Percentiles rank a stretch among this genome's conserved stretches.
Conservation (phyloP, 2,888 invertebrate species). For the Listrodromus nycthemerus region DNA sequence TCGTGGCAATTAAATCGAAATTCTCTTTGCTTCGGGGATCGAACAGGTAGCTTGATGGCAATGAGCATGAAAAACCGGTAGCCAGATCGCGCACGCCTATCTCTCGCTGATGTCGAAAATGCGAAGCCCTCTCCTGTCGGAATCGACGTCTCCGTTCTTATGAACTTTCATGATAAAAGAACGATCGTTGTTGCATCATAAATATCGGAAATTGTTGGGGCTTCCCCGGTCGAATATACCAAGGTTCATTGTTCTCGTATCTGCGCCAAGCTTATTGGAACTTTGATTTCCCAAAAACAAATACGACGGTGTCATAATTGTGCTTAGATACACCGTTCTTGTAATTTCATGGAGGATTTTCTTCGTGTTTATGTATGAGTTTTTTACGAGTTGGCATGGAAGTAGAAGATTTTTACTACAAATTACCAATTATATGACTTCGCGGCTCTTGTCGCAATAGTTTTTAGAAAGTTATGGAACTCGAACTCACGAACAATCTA, state of each 20-base stretch:
- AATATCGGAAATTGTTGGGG: not conserved
- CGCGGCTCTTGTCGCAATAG: too few relatives aligned
- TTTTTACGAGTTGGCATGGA: not conserved
- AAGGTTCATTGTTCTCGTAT: not conserved
- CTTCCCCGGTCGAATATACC: not conserved
- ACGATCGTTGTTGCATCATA: not conserved
- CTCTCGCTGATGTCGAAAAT: not conserved
- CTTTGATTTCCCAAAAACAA: too few relatives aligned
- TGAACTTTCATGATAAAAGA: not conserved
- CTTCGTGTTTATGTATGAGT: too few relatives aligned
- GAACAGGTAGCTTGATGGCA: not conserved
- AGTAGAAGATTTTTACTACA: not conserved
- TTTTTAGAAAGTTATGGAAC: too few relatives aligned
- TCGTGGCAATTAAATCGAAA: not conserved
- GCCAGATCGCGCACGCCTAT: not conserved
- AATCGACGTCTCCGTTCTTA: not conserved
- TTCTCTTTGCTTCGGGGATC: not conserved
- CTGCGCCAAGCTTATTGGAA: not conserved
- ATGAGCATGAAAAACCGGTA: slow-evolving; percentile 8
- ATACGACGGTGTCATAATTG: too few relatives aligned
- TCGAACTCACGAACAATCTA: too few relatives aligned
- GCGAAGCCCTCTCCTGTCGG: not conserved
- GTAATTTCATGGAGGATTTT: too few relatives aligned
- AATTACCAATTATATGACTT: too few relatives aligned
- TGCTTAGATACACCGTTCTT: too few relatives aligned